phyloP scores from a whole-genome alignment of 2,888 invertebrate species.

The Frankliniella fusca region DNA sequence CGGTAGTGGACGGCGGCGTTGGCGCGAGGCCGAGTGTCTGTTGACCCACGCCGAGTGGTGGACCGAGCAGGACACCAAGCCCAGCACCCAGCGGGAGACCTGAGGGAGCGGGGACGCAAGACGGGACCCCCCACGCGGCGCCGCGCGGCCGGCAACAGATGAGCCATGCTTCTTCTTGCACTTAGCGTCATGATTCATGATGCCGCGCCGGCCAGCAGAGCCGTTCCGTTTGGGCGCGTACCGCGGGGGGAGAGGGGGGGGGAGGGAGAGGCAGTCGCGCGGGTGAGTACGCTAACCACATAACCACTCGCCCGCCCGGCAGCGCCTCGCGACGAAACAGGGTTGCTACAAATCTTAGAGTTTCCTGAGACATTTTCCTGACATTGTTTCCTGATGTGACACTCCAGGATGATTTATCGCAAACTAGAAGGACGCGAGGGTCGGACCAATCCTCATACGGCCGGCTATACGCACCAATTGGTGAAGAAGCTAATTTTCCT shows the following conservation, averaged over 20 bases:
- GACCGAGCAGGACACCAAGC: background rate
- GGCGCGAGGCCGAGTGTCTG: conserved; percentile 1
- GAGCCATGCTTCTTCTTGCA: conserved; percentile 14
- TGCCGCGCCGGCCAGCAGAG: background rate
- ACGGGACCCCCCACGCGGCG: background rate
- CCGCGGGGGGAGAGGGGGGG: background rate
- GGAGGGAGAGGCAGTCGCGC: too few relatives aligned
- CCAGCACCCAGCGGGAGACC: too few relatives aligned
- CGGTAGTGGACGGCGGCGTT: background rate
- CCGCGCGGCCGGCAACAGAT: conserved; percentile 15
- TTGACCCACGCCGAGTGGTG: background rate
- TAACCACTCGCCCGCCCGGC: too few relatives aligned
- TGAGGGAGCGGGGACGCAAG: background rate
- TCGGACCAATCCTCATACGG: too few relatives aligned
- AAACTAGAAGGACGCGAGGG: too few relatives aligned
- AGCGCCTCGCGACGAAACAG: background rate
- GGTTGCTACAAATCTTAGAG: too few relatives aligned
- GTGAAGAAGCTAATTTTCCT: too few relatives aligned
- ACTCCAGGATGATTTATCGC: too few relatives aligned
- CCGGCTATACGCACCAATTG: too few relatives aligned
- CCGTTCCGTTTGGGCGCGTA: background rate
- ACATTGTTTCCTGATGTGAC: too few relatives aligned
- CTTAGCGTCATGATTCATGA: conserved; percentile 11
- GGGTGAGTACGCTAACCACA: too few relatives aligned
- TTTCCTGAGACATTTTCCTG: too few relatives aligned